These are phyloP conservation scores for Eupelmus urozonus DNA, from an alignment of 2,888 invertebrate genomes.

Conservation along the genomic window DNA sequence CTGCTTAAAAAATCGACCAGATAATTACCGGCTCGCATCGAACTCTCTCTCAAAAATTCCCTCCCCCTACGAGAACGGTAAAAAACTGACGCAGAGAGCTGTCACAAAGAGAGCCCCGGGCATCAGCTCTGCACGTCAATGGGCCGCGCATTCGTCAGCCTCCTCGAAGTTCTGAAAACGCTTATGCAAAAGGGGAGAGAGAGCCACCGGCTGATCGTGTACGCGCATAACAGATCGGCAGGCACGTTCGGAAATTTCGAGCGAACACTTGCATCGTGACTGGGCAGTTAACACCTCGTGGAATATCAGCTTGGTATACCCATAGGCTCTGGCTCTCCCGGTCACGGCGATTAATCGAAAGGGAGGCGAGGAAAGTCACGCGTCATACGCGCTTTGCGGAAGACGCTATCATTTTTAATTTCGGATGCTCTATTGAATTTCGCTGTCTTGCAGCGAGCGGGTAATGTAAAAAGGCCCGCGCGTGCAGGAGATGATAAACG, in stretches of 20 bases:
- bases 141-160: neutral
- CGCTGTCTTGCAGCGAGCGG: neutral
- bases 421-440: constrained; percentile 53
- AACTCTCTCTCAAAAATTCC: neutral
- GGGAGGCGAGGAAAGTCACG: constrained; percentile 51
- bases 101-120: neutral
- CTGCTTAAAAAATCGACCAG: too few species aligned
- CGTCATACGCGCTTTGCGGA: constrained; percentile 25
- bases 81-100: too few species aligned
- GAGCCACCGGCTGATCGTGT: too few species aligned
- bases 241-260: constrained; percentile 46
- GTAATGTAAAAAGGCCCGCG: constrained; percentile 27
- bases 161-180: too few species aligned
- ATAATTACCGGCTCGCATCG: too few species aligned
- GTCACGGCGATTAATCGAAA: constrained; percentile 30
- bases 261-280: constrained; percentile 71
- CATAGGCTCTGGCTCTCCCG: constrained; percentile 24
- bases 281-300: constrained; percentile 70
- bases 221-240: constrained; percentile 58
- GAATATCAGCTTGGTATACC: constrained; percentile 2
- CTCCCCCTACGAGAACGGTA: too few species aligned
- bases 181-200: constrained; percentile 45
- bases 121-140: too few species aligned
- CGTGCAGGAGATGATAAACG: constrained; percentile 47
- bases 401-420: constrained; percentile 59